Evolutionary conservation across 1,140 invertebrate species (phyloP), one percentile per base, ranked within the genome.

Genomic region (Drosophila erecta): DNA sequence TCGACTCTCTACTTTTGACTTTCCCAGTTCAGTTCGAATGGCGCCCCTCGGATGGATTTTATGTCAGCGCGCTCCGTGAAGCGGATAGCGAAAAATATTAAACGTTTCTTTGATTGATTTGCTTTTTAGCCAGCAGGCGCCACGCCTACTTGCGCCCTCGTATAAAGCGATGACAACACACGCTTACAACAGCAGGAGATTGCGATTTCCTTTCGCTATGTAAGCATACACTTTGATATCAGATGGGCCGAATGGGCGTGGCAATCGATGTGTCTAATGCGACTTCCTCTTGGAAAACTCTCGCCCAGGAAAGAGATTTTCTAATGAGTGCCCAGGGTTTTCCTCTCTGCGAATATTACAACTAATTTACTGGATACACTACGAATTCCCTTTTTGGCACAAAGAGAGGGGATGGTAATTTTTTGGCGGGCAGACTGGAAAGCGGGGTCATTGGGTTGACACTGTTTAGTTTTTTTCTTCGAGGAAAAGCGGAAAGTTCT

Each of bases 21-120:
- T 41, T 41, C 7, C 15, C 51, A 50, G 46, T 54, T 65, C 22
- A 24, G 22, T 24, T 24, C 22, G 22, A 4, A n/a, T n/a, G 3
- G 2, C 0, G 2, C 3, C 24, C 24, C 30, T 62, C 20, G 12
- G 5, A 27, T 43, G 53, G 37, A 59, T 64, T 54, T 65, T 50
- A 56, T 79, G 76, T 79, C 76, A 60, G 40, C 59, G 60, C 50
- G 22, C 58, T 50, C 44, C 43, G 54, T 79, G 67, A 79, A 74
- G 76, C 76, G 76, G 53, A 65, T 79, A 79, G 76, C 76, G 76
- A 73, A 79, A 79, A 79, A 79, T 79, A 79, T 79, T 79, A 79
- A 79, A 79, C 76, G 79, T 79, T 79, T 74, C 55, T 79, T 79
- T 79, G 76, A 79, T 79, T 79, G 76, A 79, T 79, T 79, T 79